These are phyloP conservation scores for Troides helena DNA, from an alignment of 2,888 invertebrate genomes.

Conservation along the genomic window DNA sequence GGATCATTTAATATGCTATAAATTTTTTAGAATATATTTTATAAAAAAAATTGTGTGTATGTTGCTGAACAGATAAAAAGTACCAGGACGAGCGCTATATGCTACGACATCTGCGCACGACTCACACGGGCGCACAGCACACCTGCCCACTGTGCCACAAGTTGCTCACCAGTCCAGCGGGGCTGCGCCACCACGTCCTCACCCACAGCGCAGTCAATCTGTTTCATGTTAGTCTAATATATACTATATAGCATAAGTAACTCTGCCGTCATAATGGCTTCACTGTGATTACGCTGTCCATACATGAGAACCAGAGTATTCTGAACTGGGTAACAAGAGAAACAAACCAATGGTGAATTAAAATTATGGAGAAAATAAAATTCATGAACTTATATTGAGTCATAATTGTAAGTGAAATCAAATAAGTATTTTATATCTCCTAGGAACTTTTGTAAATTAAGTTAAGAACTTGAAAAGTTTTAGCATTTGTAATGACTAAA, in stretches of 20 bases:
- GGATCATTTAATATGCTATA: no score
- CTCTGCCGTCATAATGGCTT: neutral
- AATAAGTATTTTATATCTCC: no score
- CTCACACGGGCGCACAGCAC: slow-evolving; percentile 64
- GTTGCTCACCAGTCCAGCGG: slow-evolving; percentile 53
- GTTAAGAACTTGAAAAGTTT: no score
- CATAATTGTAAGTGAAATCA: no score
- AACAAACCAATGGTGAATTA: neutral
- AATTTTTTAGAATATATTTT: no score
- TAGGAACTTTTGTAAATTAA: neutral
- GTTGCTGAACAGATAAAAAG: slow-evolving; percentile 48
- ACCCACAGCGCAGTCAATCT: slow-evolving; percentile 71
- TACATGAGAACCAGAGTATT: neutral
- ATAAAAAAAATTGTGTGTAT: neutral
- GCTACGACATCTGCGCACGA: slow-evolving; percentile 73
- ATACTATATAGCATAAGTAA: neutral
- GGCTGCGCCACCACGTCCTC: slow-evolving; percentile 70
- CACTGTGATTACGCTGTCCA: neutral
- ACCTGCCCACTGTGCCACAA: slow-evolving; percentile 73
- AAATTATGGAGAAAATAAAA: no score
- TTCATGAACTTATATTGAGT: no score
- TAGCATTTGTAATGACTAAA: neutral
- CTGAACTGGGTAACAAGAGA: neutral
- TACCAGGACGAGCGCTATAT: slow-evolving; percentile 76
- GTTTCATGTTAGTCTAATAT: slow-evolving; percentile 47